These are phyloP conservation scores for Pseudopleuronectes americanus DNA, from an alignment of 2,797 vertebrate species.

Conservation along the genomic window DNA sequence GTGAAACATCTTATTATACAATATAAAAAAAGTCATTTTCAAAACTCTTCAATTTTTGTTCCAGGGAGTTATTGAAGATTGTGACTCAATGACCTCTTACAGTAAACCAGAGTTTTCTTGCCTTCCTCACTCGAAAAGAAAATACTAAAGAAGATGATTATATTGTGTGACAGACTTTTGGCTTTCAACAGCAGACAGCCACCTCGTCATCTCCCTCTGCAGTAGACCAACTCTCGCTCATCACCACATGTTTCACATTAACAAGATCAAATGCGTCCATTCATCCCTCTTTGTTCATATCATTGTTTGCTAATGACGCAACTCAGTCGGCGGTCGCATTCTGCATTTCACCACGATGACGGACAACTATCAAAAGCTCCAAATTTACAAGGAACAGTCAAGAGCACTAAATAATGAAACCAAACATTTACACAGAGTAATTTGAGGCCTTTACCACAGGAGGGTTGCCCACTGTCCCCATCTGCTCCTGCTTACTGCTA, in stretches of 20 bases:
- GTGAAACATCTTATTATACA: too few relatives aligned
- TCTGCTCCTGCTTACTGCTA: conserved; percentile 73
- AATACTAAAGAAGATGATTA: neutral
- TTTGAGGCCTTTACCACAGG: conserved; percentile 46
- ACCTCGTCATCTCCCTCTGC: conserved; percentile 2
- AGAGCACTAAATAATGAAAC: conserved; percentile 52
- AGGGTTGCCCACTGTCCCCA: conserved; percentile 45
- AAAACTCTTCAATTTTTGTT: too few relatives aligned
- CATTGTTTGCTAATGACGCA: conserved; percentile 49
- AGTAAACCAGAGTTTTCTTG: too few relatives aligned
- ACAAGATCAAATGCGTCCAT: conserved; percentile 29
- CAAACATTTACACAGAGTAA: conserved; percentile 63
- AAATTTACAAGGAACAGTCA: conserved; percentile 57
- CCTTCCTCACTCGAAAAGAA: neutral
- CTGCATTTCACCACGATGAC: conserved; percentile 48
- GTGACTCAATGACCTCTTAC: too few relatives aligned
- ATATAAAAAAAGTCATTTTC: too few relatives aligned
- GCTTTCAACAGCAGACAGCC: neutral
- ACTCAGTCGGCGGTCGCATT: conserved; percentile 26
- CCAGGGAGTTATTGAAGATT: too few relatives aligned
- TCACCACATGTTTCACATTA: conserved; percentile 51
- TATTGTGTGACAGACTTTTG: neutral
- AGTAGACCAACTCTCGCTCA: conserved; percentile 15
- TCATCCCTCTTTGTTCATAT: conserved; percentile 24
- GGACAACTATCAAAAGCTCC: conserved; percentile 37